Evolutionary conservation across 2,797 vertebrate genomes (phyloP).

Genomic region (Rhinichthys osculus): DNA sequence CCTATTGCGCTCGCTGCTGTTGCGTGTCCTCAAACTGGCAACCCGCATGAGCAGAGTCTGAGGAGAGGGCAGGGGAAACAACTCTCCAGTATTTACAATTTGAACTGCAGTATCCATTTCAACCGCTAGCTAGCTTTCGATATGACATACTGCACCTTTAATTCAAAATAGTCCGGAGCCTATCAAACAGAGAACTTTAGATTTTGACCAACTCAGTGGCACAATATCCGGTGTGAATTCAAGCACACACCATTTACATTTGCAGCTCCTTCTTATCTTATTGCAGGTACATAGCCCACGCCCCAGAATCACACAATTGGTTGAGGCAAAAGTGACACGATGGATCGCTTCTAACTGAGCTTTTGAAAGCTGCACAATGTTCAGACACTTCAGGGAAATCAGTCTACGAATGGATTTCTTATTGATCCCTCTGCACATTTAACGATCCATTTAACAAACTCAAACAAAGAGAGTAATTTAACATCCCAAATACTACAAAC

Average conservation of each 20-base stretch:
- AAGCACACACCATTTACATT: not conserved
- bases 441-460: not conserved
- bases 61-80: too few species aligned
- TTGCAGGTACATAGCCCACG: not conserved
- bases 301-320: too few species aligned
- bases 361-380: not conserved
- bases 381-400: slow-evolving; percentile 5
- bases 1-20: too few species aligned
- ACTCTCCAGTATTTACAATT: too few species aligned
- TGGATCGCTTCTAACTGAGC: not conserved
- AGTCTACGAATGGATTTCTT: not conserved
- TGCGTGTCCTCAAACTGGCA: too few species aligned
- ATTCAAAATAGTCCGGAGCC: not conserved
- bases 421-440: not conserved
- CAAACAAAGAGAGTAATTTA: not conserved
- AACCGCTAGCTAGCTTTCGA: too few species aligned
- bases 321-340: not conserved
- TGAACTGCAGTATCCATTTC: too few species aligned
- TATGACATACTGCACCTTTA: too few species aligned
- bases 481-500: not conserved
- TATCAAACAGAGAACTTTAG: not conserved
- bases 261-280: not conserved
- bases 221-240: not conserved
- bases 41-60: too few species aligned
- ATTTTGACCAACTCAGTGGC: not conserved